phyloP scores from a whole-genome alignment of 1,140 invertebrate genomes.

The Magallana ariakensis region DNA sequence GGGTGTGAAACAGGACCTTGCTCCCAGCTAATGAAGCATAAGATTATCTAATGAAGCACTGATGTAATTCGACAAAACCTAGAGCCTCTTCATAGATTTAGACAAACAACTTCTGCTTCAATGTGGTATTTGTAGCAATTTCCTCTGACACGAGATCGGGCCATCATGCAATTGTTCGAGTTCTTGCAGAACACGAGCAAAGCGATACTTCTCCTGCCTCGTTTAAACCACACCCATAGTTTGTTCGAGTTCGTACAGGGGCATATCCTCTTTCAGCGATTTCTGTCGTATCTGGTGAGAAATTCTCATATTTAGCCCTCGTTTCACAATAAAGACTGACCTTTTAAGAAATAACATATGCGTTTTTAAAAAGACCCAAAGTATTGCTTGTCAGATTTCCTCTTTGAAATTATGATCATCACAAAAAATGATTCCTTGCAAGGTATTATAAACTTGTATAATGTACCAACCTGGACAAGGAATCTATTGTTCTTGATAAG shows the following conservation, averaged over 20 bases:
- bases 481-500: background rate
- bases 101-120: background rate
- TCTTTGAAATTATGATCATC: constrained; percentile 34
- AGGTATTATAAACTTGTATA: background rate
- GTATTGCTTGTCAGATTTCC: background rate
- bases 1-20: constrained; percentile 21
- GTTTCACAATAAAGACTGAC: background rate
- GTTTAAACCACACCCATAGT: background rate
- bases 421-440: background rate
- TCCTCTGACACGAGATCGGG: background rate
- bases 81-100: background rate
- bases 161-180: constrained; percentile 23
- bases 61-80: constrained; percentile 5
- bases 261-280: background rate
- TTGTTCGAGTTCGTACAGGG: background rate
- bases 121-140: background rate
- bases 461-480: background rate
- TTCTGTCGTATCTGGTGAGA: constrained; percentile 6
- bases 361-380: background rate
- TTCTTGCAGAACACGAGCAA: background rate
- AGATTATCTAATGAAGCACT: constrained; percentile 1
- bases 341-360: background rate
- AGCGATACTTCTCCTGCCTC: constrained; percentile 7
- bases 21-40: background rate
- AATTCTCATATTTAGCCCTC: constrained; percentile 18